These are phyloP conservation scores for Motacilla tschutschensis DNA, from an alignment of 2,113 vertebrate species.

Conservation along the genomic window DNA sequence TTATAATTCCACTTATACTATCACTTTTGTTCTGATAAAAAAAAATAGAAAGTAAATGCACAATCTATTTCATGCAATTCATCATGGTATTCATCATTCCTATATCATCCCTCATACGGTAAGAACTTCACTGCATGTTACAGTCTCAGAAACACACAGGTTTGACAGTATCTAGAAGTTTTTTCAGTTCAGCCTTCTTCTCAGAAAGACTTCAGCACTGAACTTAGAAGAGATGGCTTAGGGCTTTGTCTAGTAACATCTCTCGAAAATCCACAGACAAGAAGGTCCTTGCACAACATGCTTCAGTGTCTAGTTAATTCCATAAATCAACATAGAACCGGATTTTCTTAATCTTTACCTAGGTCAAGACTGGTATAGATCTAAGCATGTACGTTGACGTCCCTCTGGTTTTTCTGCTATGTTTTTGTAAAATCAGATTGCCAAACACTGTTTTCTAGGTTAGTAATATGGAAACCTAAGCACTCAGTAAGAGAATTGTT, in stretches of 20 bases:
- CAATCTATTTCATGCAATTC: neutral
- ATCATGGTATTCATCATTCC: neutral
- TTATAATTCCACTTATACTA: neutral
- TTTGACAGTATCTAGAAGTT: neutral
- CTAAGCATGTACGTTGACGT: neutral
- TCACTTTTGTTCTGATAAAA: neutral
- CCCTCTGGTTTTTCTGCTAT: neutral
- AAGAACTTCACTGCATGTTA: neutral
- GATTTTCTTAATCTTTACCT: neutral
- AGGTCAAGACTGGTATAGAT: neutral
- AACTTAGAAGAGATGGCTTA: neutral
- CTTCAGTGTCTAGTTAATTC: neutral
- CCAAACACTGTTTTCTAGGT: neutral
- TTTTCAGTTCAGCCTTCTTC: neutral
- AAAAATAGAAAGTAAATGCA: neutral
- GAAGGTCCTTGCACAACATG: neutral
- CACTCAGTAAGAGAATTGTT: neutral
- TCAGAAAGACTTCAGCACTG: neutral
- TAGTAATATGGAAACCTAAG: neutral
- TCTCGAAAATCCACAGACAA: neutral
- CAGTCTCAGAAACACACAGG: neutral
- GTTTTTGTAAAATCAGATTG: neutral
- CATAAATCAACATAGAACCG: neutral
- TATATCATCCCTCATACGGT: neutral
- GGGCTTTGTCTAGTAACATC: neutral